Evolutionary conservation across 2,888 invertebrate genomes (phyloP).

Genomic region (Nymphalis c-album): DNA sequence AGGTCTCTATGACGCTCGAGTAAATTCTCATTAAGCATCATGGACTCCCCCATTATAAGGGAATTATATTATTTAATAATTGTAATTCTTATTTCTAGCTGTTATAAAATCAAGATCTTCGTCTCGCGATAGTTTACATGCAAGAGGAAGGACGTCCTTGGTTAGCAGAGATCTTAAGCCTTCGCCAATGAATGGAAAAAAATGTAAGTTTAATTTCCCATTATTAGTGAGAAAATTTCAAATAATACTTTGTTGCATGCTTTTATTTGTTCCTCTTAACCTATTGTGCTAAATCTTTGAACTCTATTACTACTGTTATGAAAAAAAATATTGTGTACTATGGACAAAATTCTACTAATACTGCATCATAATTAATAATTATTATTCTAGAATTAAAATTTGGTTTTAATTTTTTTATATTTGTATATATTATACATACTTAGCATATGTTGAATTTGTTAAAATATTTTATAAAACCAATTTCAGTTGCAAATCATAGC

Average conservation of each 20-base stretch:
- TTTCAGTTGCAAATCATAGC: constrained; percentile 52
- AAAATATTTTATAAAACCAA: constrained; percentile 4
- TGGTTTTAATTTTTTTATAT: background rate
- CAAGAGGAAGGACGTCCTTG: background rate
- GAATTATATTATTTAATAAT: background rate
- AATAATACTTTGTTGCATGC: background rate
- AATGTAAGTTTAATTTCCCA: constrained; percentile 20
- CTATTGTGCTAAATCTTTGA: too few relatives aligned
- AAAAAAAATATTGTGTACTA: too few relatives aligned
- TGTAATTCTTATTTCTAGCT: constrained; percentile 17
- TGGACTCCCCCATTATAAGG: too few relatives aligned
- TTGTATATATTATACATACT: too few relatives aligned
- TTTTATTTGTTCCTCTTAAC: too few relatives aligned
- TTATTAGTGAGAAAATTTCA: background rate
- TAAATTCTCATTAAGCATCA: too few relatives aligned
- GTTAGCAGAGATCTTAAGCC: constrained; percentile 16
- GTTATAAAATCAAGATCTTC: background rate
- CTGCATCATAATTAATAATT: too few relatives aligned
- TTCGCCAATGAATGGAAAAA: constrained; percentile 1
- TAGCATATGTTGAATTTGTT: background rate
- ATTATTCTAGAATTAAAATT: too few relatives aligned
- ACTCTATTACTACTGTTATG: too few relatives aligned
- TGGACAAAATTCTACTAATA: too few relatives aligned
- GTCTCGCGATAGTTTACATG: constrained; percentile 17
- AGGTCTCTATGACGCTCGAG: too few relatives aligned